A percentile compares a stretch with the other conserved stretches of the same genome.
phyloP scores from a whole-genome alignment of 2,888 invertebrate species.

The Pteria penguin region DNA sequence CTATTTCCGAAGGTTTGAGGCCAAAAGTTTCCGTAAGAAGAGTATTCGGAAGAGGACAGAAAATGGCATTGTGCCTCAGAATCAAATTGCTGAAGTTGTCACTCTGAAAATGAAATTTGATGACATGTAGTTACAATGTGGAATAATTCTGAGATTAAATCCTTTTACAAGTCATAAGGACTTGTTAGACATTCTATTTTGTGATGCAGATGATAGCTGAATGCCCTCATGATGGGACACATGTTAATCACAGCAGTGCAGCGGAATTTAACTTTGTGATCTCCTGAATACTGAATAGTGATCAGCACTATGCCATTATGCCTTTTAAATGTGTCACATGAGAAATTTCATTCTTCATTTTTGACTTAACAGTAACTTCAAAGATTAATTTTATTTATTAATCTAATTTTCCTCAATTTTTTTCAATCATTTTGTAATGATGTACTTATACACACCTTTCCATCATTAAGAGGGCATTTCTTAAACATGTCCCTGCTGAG shows the following conservation, averaged over 20 bases:
- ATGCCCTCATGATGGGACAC: no score
- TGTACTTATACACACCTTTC: conserved; percentile 23
- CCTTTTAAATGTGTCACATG: no score
- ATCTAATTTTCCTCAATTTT: no score
- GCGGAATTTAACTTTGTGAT: not conserved
- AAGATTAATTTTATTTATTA: no score
- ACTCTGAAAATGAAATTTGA: conserved; percentile 31
- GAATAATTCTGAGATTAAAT: not conserved
- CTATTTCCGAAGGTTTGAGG: conserved; percentile 58
- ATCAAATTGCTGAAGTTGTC: conserved; percentile 42
- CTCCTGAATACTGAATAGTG: not conserved
- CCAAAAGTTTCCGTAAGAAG: conserved; percentile 73
- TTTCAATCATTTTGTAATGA: no score
- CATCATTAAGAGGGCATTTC: conserved; percentile 62
- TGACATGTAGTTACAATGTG: not conserved
- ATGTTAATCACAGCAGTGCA: no score
- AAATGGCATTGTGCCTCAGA: conserved; percentile 66
- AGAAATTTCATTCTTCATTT: no score
- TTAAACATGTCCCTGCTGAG: conserved; percentile 52
- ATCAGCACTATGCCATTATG: no score
- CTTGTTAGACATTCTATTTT: no score
- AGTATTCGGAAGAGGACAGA: conserved; percentile 70
- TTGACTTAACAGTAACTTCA: no score
- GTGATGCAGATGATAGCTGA: no score
- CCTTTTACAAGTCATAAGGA: no score